Evolutionary conservation across 2,888 invertebrate genomes (phyloP), one percentile per base, ranked within the genome.

Genomic region (Strigamia crassipes): DNA sequence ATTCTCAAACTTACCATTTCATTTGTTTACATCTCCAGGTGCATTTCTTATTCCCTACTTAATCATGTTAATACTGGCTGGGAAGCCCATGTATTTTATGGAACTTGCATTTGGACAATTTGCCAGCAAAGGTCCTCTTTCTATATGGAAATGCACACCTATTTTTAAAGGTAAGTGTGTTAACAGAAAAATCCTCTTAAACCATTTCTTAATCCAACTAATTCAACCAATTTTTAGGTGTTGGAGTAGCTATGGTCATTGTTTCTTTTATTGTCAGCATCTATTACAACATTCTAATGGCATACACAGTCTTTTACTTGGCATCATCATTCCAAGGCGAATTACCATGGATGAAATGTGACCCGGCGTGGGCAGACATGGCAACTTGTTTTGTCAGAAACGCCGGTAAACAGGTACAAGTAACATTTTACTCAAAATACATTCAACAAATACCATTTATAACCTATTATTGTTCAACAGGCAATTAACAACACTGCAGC

Each of bases 1-100:
- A n/a, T 5, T 56, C 21, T 8, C 21, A 18, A 18, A 18, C 21
- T 56, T 56, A 56, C 2, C 2, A 77, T 15, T 77, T n/a, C n/a
- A 21, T 77, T 21, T 21, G 5, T 77, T 15, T 77, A 5, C 2
- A 77, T 85, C 90, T 90, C 13, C 89, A 93, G 93, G 94, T 85
- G 94, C 93, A 0, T 94, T 94, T 86, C 89, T 94, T 10, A 90
- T 94, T 80, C 92, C 93, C 0, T 94, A 94, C 87, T 88, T 92
- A 82, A 86, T 94, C 79, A 93, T 94, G 92, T 88, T 94, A 85
- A 85, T 93, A n/a, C 88, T 92, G 41, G 92, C 84, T 10, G 88
- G 88, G 18, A 86, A 88, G 31, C 89, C 89, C 0, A 85, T 89
- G 82, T 88, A 88, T 81, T 88, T 87, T 83, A 87, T 89, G 87